Evolutionary conservation across 2,113 vertebrate species (phyloP), one percentile per base, ranked within the genome.

Genomic region (Catharus minimus): DNA sequence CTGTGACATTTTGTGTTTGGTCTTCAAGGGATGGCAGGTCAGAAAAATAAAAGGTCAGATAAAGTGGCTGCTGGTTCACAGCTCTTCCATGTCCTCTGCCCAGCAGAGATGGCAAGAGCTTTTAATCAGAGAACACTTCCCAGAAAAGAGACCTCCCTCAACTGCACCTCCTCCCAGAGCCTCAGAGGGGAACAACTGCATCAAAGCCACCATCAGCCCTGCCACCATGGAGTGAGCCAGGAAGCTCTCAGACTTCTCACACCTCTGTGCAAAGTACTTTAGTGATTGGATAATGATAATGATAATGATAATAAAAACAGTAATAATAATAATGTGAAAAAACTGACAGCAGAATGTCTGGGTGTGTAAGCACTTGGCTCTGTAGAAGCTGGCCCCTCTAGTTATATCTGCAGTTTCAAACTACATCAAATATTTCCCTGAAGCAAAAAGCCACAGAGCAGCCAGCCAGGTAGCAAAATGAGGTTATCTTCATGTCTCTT

Each of bases 21-120:
- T 36, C 74, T 67, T 49, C 32, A 1, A 15, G 53, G 50, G 46
- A 84, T 87, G 89, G 68, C 87, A 81, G 87, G 91, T 61, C 56
- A 3, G 57, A 39, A 26, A 78, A 84, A 78, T 11, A 41, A 87
- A 78, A 90, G 83, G 91, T 93, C 91, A 92, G 80, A 94, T 86
- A 88, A 86, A 65, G 46, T 86, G 58, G 26, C 71, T 61, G 55
- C 26, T 0, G 0, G 19, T 30, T 92, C 62, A 19, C 32, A 22
- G 72, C 66, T 75, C 57, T 58, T 19, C 55, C 2, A 0, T 12
- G 30, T 52, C 49, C 78, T 41, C 49, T 84, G 61, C 36, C 49
- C 33, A 12, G 85, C 19, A 2, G 30, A 87, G 87, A 72, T 16
- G 67, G 62, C 50, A 77, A 49, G 5, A 5, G 80, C 38, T 33